Evolutionary conservation across 64 coral and sea anemone species (phyloP).

Genomic region (Catalaphyllia jardinei): DNA sequence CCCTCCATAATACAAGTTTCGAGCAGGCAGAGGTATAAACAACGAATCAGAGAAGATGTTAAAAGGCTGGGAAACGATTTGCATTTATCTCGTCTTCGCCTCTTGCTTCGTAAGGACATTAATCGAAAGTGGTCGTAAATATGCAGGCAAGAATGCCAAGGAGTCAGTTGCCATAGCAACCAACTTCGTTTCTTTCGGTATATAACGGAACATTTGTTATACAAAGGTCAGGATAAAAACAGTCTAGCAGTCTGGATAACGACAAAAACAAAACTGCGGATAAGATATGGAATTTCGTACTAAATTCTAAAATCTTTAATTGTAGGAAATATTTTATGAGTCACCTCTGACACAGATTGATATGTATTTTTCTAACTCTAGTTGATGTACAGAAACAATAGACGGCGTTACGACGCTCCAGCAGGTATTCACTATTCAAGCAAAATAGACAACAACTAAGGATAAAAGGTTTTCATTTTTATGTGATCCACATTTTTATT

Average conservation of each 20-base stretch:
- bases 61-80: no score
- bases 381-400: slow-evolving; percentile 27
- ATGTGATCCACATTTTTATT: no score
- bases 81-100: neutral
- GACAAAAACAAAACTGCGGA: neutral
- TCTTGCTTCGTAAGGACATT: neutral
- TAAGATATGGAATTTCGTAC: neutral
- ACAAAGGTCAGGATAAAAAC: neutral
- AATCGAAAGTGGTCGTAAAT: neutral
- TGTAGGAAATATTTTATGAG: neutral
- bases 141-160: neutral
- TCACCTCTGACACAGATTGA: neutral
- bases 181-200: neutral
- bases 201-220: neutral
- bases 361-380: neutral
- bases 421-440: neutral
- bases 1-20: neutral
- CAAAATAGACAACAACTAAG: neutral
- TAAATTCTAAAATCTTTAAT: neutral
- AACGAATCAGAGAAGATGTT: neutral
- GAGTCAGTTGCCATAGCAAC: slow-evolving; percentile 19
- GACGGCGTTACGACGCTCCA: slow-evolving; percentile 14
- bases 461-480: no score
- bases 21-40: no score
- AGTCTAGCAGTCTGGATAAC: neutral